These are phyloP conservation scores for Sesia bembeciformis DNA, from an alignment of 2,888 invertebrate species.

Conservation along the genomic window DNA sequence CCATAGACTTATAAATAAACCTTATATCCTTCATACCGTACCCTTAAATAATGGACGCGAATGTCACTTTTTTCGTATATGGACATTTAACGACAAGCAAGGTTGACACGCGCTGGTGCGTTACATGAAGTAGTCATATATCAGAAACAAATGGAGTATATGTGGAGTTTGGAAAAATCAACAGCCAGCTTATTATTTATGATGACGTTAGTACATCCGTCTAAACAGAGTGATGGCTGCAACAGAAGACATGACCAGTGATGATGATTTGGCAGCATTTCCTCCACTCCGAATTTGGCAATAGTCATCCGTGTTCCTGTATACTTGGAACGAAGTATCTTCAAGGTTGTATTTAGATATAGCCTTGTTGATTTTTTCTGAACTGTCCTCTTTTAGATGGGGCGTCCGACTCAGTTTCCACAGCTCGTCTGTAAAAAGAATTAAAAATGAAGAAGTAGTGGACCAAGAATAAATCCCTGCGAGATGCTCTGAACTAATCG, in stretches of 20 bases:
- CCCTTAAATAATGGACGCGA: too few relatives aligned
- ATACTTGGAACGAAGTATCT: conserved; percentile 34
- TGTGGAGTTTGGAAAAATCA: too few relatives aligned
- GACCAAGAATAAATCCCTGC: not conserved
- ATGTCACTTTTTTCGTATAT: too few relatives aligned
- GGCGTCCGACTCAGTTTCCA: conserved; percentile 57
- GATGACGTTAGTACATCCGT: conserved; percentile 26
- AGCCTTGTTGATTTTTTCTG: conserved; percentile 39
- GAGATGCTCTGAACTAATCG: too few relatives aligned
- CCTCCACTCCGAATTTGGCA: conserved; percentile 40
- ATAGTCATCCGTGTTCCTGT: conserved; percentile 53
- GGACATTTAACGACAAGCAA: too few relatives aligned
- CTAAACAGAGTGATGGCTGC: conserved; percentile 42
- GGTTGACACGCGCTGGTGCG: too few relatives aligned
- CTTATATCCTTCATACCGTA: too few relatives aligned
- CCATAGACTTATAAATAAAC: too few relatives aligned
- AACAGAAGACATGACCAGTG: conserved; percentile 38
- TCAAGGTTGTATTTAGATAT: conserved; percentile 44
- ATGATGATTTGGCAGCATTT: conserved; percentile 28
- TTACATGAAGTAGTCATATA: too few relatives aligned
- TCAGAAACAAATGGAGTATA: too few relatives aligned
- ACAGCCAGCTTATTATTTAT: too few relatives aligned
- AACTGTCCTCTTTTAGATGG: conserved; percentile 48
- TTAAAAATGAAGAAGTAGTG: conserved; percentile 4
- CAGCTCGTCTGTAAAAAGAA: conserved; percentile 45